Percentiles rank a stretch among this genome's conserved stretches.
Evolutionary conservation across 2,888 invertebrate species (phyloP).

Genomic region (Sesia bembeciformis): DNA sequence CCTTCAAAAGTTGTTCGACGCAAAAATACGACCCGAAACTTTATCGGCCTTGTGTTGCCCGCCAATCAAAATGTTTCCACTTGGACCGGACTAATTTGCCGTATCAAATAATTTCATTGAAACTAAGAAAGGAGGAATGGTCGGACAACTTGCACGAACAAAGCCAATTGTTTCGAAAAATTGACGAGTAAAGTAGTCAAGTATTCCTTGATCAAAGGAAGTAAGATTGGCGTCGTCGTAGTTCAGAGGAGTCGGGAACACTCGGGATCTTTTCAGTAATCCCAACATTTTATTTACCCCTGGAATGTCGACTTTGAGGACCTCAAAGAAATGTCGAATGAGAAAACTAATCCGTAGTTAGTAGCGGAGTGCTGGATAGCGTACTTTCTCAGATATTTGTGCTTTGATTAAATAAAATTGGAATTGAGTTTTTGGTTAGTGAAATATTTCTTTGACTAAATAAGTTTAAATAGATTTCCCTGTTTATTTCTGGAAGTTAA

Average conservation of each 20-base stretch:
- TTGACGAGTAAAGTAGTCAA: constrained; percentile 39
- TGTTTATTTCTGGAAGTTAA: too few species aligned
- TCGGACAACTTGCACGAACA: constrained; percentile 36
- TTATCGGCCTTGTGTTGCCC: constrained; percentile 24
- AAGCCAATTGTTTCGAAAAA: constrained; percentile 39
- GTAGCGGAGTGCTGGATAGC: constrained; percentile 24
- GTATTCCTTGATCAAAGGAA: constrained; percentile 52
- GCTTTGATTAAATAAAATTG: constrained; percentile 47
- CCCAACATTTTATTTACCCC: constrained; percentile 52
- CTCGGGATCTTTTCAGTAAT: constrained; percentile 26
- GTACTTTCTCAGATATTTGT: constrained; percentile 33
- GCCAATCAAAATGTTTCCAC: constrained; percentile 24
- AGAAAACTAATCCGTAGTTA: constrained; percentile 59
- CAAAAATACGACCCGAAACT: constrained; percentile 25
- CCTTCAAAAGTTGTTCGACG: constrained; percentile 27
- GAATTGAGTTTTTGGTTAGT: background rate
- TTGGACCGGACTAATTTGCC: constrained; percentile 34
- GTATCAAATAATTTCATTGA: constrained; percentile 29
- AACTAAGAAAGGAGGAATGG: constrained; percentile 33
- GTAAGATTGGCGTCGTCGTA: constrained; percentile 28
- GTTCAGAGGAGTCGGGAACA: constrained; percentile 24
- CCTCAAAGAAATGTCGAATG: constrained; percentile 16
- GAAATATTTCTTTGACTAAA: too few species aligned
- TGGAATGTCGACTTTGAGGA: constrained; percentile 60
- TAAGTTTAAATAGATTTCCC: too few species aligned